Base-by-base conservation (phyloP, 2,797 vertebrate genomes). In the Cynopterus sphinx region DNA sequence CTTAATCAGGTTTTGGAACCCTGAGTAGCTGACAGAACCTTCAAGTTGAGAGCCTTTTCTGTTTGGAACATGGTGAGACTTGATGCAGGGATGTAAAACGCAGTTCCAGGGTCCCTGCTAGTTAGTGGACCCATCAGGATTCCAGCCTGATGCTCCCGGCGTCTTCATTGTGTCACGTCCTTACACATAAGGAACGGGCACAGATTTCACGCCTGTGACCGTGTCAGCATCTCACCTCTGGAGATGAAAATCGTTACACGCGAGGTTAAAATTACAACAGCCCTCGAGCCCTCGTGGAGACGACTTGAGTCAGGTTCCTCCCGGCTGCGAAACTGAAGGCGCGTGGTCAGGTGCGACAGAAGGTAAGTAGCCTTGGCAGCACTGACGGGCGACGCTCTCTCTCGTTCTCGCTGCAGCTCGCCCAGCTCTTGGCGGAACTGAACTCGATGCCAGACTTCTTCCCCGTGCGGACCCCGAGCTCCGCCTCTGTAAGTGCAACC, bases 341-440 rank as follows among this genome's bases (percentile, higher is more conserved):
- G 9, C 13, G 22, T 5, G 68, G 11, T 33, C 28, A 19, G 21
- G 28, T 70, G 51, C 41, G 13, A 1, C 10, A 0, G 61, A 51
- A 46, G 46, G 2, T 3, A 21, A 51, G 2, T 3, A 21, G 71
- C 39, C 10, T 9, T 39, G 36, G 78, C 49, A 19, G 7, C 33
- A 10, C 2, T 90, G 7, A 92, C 0, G 0, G 21, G 0, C 28
- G 4, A 16, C n/a, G 61, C 55, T 33, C 39, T 84, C n/a, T 68
- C 79, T 97, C 28, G 26, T 41, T 95, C 96, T 89, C 93, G 70
- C 98, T 98, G 65, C 97, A 99, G 99, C 99, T 99, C 90, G 99
- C 99, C 28, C 99, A 99, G 97, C 98, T 99, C 87, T 98, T 99
- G 98, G 99, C 99, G 75, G 99, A 99, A 98, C 97, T 99, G 98